Conservation (phyloP, 2,888 invertebrate species). For the Amphipyra tragopoginis region DNA sequence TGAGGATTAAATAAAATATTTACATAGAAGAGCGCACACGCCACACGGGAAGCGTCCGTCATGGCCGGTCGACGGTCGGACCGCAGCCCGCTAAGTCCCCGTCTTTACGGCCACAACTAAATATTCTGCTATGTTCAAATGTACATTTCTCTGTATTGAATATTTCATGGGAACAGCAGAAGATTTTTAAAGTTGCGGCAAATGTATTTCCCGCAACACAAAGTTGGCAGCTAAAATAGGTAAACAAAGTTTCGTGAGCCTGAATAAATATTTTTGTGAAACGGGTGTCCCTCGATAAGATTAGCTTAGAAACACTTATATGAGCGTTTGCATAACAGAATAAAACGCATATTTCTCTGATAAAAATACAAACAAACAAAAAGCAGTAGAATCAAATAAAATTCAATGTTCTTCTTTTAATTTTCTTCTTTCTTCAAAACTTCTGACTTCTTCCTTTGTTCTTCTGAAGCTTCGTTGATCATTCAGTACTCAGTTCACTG, state of each 20-base stretch:
- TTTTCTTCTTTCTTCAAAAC: slow-evolving; percentile 8
- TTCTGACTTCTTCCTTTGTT: slow-evolving; percentile 40
- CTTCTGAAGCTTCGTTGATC: slow-evolving; percentile 34
- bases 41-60: slow-evolving; percentile 21
- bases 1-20: slow-evolving; percentile 73
- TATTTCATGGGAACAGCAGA: slow-evolving; percentile 39
- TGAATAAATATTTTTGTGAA: no score
- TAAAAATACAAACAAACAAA: not conserved
- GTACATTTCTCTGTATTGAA: slow-evolving; percentile 39
- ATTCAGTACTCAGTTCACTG: slow-evolving; percentile 94
- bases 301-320: no score
- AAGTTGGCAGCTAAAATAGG: slow-evolving; percentile 8
- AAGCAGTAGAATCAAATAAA: not conserved
- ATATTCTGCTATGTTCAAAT: slow-evolving; percentile 35
- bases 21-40: slow-evolving; percentile 55
- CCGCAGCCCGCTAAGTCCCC: slow-evolving; percentile 30
- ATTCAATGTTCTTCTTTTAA: no score
- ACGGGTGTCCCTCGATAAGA: no score
- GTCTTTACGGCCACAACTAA: slow-evolving; percentile 30
- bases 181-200: slow-evolving; percentile 25
- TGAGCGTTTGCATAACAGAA: no score
- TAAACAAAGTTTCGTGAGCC: no score
- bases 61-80: slow-evolving; percentile 19
- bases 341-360: no score
- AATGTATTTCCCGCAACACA: slow-evolving; percentile 8